Conservation (phyloP, 2,888 invertebrate genomes). For the Theodoxus fluviatilis region DNA sequence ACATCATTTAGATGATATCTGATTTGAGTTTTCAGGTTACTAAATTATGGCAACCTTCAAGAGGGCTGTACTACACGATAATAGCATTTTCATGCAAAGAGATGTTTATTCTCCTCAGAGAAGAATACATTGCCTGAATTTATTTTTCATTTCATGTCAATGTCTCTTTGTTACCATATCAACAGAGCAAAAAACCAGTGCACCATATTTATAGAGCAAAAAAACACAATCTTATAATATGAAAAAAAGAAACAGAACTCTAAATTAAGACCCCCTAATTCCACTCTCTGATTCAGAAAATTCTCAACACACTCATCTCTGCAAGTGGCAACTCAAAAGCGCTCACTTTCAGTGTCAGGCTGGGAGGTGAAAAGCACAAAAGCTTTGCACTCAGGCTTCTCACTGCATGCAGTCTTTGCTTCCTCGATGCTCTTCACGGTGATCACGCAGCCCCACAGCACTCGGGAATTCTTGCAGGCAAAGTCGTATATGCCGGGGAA, state of each 20-base stretch:
- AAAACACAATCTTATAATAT: neutral
- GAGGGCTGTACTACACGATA: too few species aligned
- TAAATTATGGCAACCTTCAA: too few species aligned
- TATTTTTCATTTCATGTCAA: neutral
- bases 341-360: constrained; percentile 47
- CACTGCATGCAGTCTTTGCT: constrained; percentile 44
- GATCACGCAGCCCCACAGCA: constrained; percentile 56
- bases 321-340: neutral
- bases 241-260: neutral
- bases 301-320: neutral
- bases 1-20: too few species aligned
- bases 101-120: neutral
- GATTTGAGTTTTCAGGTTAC: too few species aligned
- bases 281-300: too few species aligned
- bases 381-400: constrained; percentile 41
- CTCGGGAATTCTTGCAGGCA: constrained; percentile 47
- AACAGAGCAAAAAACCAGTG: neutral
- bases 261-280: constrained; percentile 10
- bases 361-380: constrained; percentile 51
- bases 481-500: constrained; percentile 53
- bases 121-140: neutral
- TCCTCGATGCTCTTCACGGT: constrained; percentile 43
- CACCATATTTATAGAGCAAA: neutral
- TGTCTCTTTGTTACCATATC: neutral
- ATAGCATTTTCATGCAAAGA: too few species aligned